phyloP scores from a whole-genome alignment of 2,888 invertebrate species.

The Limnephilus marmoratus region DNA sequence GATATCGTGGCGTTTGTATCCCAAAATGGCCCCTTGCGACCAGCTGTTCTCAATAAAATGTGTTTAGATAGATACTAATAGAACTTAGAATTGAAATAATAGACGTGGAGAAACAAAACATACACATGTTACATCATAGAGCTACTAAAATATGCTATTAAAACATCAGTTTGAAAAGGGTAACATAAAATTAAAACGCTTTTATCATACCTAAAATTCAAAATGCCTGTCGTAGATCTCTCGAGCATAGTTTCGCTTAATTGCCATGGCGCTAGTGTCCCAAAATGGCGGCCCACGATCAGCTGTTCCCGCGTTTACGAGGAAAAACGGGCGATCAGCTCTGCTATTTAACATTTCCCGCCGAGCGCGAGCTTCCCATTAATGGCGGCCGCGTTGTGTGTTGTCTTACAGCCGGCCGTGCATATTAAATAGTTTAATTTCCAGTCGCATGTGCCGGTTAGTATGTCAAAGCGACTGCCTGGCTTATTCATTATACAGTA shows the following conservation, averaged over 20 bases:
- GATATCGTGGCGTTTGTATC: too few species aligned
- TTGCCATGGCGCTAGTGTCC: not conserved
- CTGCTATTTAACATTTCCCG: constrained; percentile 11
- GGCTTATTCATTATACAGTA: not conserved
- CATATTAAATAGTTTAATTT: constrained; percentile 24
- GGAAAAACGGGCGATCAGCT: constrained; percentile 16
- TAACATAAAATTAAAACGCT: not conserved
- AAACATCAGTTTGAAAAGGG: not conserved
- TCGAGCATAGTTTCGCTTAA: constrained; percentile 9
- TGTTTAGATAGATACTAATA: too few species aligned
- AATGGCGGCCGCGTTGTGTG: constrained; percentile 12
- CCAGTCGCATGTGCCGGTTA: not conserved
- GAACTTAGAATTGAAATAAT: too few species aligned
- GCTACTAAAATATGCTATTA: not conserved
- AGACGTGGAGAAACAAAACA: too few species aligned
- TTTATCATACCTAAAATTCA: not conserved
- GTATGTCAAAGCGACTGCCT: not conserved
- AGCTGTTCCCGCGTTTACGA: constrained; percentile 34
- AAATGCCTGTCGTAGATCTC: not conserved
- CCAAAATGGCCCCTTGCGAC: too few species aligned
- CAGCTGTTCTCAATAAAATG: too few species aligned
- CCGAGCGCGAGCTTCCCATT: constrained; percentile 1
- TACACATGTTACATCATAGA: too few species aligned
- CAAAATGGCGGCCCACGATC: constrained; percentile 40
- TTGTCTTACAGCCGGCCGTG: constrained; percentile 23